Evolutionary conservation across 2,888 invertebrate species (phyloP).

Genomic region (Xiphydria camelus): DNA sequence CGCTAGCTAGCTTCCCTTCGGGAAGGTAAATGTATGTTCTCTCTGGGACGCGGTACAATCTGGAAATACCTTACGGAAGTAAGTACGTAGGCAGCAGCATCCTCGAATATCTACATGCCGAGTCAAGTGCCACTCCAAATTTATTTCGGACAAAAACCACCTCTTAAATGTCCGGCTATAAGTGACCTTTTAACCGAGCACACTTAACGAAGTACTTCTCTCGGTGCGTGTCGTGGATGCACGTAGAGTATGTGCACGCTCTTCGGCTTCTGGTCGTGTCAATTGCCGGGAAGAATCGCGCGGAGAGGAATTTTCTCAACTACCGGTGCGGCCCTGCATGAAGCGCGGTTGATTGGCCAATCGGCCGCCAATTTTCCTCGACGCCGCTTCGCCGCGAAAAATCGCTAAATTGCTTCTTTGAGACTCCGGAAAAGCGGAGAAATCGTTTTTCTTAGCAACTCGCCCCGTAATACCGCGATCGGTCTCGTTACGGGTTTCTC

Average conservation of each 20-base stretch:
- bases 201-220: not conserved
- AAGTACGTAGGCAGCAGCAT: too few species aligned
- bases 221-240: too few species aligned
- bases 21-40: too few species aligned
- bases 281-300: conserved; percentile 4
- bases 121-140: conserved; percentile 26
- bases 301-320: conserved; percentile 20
- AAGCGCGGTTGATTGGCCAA: conserved; percentile 48
- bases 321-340: too few species aligned
- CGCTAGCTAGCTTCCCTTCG: too few species aligned
- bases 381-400: conserved; percentile 47
- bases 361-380: conserved; percentile 52
- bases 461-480: conserved; percentile 7
- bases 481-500: not conserved
- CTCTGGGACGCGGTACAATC: too few species aligned
- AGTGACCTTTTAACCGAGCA: conserved; percentile 22
- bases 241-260: too few species aligned
- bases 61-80: too few species aligned
- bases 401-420: conserved; percentile 56
- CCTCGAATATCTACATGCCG: too few species aligned
- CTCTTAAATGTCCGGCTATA: conserved; percentile 19
- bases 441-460: conserved; percentile 33
- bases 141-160: conserved; percentile 30
- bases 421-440: conserved; percentile 44
- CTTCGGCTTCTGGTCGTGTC: too few species aligned